These are phyloP conservation scores for Aleiodes alternator DNA, from an alignment of 2,888 invertebrate species.

Conservation along the genomic window DNA sequence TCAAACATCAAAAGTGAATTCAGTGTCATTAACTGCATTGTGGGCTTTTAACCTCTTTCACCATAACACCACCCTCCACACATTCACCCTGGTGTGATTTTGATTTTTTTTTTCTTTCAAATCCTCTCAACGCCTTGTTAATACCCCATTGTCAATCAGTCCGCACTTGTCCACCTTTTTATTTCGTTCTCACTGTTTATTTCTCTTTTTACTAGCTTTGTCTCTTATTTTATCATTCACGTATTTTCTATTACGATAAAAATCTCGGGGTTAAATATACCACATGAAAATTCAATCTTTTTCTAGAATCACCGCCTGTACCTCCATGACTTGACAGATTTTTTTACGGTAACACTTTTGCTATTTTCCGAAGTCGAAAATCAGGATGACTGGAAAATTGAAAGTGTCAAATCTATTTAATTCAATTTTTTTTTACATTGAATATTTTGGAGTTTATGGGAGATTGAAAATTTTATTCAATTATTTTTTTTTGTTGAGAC, in stretches of 20 bases:
- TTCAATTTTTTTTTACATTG: background rate
- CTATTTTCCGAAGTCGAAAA: no score
- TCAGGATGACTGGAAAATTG: no score
- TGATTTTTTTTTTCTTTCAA: background rate
- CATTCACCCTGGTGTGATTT: background rate
- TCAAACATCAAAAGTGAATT: constrained; percentile 93
- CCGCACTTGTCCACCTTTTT: background rate
- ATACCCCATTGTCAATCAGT: constrained; percentile 20
- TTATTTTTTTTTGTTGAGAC: no score
- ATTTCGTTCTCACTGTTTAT: background rate
- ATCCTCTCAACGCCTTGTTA: background rate
- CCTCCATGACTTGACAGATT: no score
- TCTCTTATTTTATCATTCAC: constrained; percentile 10
- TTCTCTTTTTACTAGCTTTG: background rate
- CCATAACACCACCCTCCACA: constrained; percentile 65
- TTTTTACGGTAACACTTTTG: no score
- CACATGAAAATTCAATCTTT: no score
- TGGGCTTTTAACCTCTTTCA: constrained; percentile 66
- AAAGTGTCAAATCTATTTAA: no score
- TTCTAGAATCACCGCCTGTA: no score
- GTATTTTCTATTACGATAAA: no score
- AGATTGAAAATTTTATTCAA: no score
- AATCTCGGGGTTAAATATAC: no score
- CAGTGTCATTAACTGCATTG: constrained; percentile 90
- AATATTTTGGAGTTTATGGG: no score